Evolutionary conservation across 2,113 vertebrate species (phyloP), one percentile per base, ranked within the genome.

Genomic region (Atlantisia rogersi): DNA sequence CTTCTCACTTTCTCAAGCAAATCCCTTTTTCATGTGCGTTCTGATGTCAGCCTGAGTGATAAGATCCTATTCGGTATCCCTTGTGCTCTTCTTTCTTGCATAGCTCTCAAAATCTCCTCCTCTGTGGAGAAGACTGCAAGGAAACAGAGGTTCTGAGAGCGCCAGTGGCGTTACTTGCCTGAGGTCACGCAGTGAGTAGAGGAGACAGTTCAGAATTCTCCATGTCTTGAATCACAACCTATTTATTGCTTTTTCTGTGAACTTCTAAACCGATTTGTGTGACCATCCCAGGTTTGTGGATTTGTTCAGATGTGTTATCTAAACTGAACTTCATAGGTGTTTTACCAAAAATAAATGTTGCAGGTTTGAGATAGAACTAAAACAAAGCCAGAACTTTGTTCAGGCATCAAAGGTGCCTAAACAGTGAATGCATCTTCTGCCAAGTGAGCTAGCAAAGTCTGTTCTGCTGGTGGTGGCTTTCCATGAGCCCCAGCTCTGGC

Each of bases 61-160:
- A 31, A 70, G 46, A 25, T 69, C 48, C 42, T 44, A 2, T 60
- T 73, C 19, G 6, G 16, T n/a, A 7, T 53, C 40, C 44, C n/a
- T 25, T n/a, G 35, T 56, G 25, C 12, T 48, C 16, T 39, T 53
- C 46, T 79, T 53, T 58, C 31, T 28, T n/a, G 18, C 28, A 4
- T 31, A 39, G 48, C 28, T 55, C n/a, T 59, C 59, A 53, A 48
- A 63, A 15, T 39, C 19, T 58, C 17, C 31, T 74, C 58, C 31
- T 74, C 58, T 0, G 3, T 1, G 0, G 7, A 42, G 73, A 69
- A 69, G 64, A 35, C n/a, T 2, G 0, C 13, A 21, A 59, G 32
- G 6, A 56, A 69, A 62, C 9, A 21, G 24, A 88, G 65, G 3
- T 20, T 10, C 6, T 14, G 35, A 60, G 15, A 42, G 7, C 37